Percentiles rank a stretch among this genome's conserved stretches.
These are phyloP conservation scores for Geococcyx californianus DNA, from an alignment of 2,113 vertebrate species.

Conservation along the genomic window DNA sequence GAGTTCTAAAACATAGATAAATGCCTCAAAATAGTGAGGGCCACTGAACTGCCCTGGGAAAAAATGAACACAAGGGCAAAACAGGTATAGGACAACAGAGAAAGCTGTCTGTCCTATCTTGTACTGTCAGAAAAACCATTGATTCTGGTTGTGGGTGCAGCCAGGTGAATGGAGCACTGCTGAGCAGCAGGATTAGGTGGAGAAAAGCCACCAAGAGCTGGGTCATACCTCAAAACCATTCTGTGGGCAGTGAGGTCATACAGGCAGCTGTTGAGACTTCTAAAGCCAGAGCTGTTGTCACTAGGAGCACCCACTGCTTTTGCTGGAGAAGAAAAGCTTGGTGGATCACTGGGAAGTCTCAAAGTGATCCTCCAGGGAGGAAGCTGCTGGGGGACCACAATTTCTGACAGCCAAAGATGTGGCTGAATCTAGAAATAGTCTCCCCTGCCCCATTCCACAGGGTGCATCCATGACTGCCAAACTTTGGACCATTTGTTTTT, in stretches of 20 bases:
- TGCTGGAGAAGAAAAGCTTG: background rate
- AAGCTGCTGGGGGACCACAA: background rate
- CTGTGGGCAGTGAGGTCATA: background rate
- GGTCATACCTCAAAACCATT: background rate
- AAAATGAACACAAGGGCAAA: background rate
- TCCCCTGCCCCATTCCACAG: background rate
- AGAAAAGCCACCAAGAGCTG: background rate
- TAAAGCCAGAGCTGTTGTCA: background rate
- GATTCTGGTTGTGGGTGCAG: background rate
- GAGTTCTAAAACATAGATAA: background rate
- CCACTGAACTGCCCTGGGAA: background rate
- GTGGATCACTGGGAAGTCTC: background rate
- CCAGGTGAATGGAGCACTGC: background rate
- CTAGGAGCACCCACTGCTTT: background rate
- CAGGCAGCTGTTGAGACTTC: background rate
- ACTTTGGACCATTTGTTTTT: background rate
- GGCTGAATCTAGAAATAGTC: background rate
- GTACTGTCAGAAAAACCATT: fast-evolving
- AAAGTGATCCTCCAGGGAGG: background rate
- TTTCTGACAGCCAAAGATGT: background rate
- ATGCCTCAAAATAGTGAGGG: background rate
- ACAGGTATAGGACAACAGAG: background rate
- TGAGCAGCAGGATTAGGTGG: background rate
- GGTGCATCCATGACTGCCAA: background rate
- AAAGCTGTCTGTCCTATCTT: background rate